Percentiles rank a stretch among this genome's conserved stretches.
These are phyloP conservation scores for Allacma fusca DNA, from an alignment of 2,888 invertebrate genomes.

Conservation along the genomic window DNA sequence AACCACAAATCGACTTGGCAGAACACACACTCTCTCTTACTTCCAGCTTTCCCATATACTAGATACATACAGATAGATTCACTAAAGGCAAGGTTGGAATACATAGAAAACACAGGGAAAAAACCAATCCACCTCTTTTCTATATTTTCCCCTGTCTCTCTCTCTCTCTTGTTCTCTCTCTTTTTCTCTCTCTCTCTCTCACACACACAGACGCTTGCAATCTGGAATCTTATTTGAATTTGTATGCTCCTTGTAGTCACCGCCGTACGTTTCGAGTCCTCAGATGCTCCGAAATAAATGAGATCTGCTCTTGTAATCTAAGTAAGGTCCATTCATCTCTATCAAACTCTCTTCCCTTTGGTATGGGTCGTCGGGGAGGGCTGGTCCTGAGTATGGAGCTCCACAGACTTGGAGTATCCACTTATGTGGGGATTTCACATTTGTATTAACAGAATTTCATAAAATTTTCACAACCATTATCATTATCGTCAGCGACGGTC, in stretches of 20 bases:
- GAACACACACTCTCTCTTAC: constrained; percentile 4
- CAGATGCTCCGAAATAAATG: constrained; percentile 46
- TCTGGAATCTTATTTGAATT: constrained; percentile 50
- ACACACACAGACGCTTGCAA: constrained; percentile 9
- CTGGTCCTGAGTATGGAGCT: no score
- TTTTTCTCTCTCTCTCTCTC: constrained; percentile 19
- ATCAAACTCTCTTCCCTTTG: constrained; percentile 28
- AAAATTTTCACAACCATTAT: constrained; percentile 44
- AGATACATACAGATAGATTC: constrained; percentile 1
- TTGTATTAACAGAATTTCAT: constrained; percentile 41
- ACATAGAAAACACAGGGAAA: constrained; percentile 39
- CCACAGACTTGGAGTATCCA: no score
- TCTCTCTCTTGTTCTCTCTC: constrained; percentile 17
- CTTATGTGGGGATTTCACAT: background rate
- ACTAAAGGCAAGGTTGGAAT: background rate
- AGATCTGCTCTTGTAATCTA: constrained; percentile 48
- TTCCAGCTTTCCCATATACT: background rate
- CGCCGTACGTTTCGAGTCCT: constrained; percentile 33
- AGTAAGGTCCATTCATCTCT: constrained; percentile 48
- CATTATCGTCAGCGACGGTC: constrained; percentile 34
- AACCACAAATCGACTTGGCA: constrained; percentile 43
- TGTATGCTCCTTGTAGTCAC: constrained; percentile 44
- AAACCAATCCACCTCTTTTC: constrained; percentile 43
- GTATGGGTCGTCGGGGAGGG: no score
- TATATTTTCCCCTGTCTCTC: constrained; percentile 34